phyloP scores from a whole-genome alignment of 1,140 invertebrate species.

The Matsumurasca onukii region DNA sequence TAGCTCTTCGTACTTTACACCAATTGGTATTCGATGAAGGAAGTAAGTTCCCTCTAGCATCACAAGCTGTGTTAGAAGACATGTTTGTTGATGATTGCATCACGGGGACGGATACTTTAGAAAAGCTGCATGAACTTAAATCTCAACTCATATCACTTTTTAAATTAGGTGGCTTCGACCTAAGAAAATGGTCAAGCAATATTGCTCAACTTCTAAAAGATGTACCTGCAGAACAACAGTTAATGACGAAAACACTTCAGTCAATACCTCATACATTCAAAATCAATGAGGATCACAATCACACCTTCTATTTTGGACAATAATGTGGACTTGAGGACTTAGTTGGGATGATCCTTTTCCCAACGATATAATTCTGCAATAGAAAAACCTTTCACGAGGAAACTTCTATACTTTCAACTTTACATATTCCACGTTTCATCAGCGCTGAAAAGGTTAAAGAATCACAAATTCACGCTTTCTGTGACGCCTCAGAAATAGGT shows the following conservation, averaged over 20 bases:
- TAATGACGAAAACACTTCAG: neutral
- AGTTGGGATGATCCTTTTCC: neutral
- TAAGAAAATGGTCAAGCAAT: neutral
- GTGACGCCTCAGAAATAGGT: too few relatives aligned
- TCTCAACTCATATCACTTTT: neutral
- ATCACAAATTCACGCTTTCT: too few relatives aligned
- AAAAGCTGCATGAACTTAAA: neutral
- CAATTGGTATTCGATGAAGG: neutral
- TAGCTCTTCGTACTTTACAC: neutral
- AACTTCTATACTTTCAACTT: neutral
- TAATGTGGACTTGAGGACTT: neutral
- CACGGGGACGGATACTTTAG: neutral
- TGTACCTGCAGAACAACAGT: neutral
- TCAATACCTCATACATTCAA: neutral
- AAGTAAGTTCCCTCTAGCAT: neutral
- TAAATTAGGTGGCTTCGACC: neutral
- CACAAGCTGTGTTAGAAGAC: neutral
- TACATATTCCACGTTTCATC: neutral
- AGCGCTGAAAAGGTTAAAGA: too few relatives aligned
- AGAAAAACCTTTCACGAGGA: neutral
- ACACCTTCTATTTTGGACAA: neutral
- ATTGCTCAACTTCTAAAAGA: neutral
- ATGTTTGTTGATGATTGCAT: neutral
- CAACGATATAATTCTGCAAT: neutral
- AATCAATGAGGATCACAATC: neutral